Percentiles rank a stretch among this genome's conserved stretches.
phyloP scores from a whole-genome alignment of 2,888 invertebrate species.

The Chloroclysta siterata region DNA sequence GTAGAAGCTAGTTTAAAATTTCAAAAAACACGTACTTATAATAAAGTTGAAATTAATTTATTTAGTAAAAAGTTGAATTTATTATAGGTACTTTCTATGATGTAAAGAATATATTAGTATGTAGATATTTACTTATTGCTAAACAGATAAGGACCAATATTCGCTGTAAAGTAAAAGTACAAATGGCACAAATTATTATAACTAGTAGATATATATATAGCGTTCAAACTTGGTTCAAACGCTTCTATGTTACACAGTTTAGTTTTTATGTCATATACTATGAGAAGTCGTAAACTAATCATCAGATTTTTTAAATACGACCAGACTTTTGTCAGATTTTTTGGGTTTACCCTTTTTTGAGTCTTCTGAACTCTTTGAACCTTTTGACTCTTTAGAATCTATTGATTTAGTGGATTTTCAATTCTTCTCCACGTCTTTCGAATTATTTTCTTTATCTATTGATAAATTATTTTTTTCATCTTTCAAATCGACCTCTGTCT shows the following conservation, averaged over 20 bases:
- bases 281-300: too few relatives aligned
- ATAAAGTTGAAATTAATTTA: too few relatives aligned
- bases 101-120: not conserved
- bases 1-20: too few relatives aligned
- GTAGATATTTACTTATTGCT: conserved; percentile 18
- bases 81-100: not conserved
- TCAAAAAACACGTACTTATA: too few relatives aligned
- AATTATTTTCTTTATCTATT: not conserved
- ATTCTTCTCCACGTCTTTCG: not conserved
- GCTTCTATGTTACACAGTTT: not conserved
- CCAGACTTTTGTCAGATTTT: too few relatives aligned
- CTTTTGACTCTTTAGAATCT: conserved; percentile 1
- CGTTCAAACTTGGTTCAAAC: too few relatives aligned
- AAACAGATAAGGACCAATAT: not conserved
- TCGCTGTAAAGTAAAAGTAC: not conserved
- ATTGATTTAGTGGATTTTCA: not conserved
- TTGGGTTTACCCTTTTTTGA: too few relatives aligned
- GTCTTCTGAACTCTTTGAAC: not conserved
- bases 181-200: not conserved
- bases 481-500: too few relatives aligned
- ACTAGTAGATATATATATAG: too few relatives aligned
- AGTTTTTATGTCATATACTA: too few relatives aligned
- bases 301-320: too few relatives aligned
- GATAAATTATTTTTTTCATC: not conserved
- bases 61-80: too few relatives aligned